phyloP scores from a whole-genome alignment of 1,140 invertebrate species.

The Papilio xuthus region DNA sequence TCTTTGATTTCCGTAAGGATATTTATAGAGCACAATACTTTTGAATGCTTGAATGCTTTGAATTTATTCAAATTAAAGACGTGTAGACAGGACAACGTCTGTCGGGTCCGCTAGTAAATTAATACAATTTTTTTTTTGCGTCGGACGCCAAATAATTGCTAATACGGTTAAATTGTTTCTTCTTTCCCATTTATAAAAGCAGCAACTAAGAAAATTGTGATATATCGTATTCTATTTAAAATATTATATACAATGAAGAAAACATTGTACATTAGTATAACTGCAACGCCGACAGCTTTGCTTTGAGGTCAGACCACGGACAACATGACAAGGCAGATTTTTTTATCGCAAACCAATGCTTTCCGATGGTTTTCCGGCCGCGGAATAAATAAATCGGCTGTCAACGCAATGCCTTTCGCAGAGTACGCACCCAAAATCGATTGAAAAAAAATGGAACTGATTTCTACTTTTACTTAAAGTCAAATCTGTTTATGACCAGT shows the following conservation, averaged over 20 bases:
- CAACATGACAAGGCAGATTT: slow-evolving; percentile 65
- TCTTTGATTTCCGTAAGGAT: background rate
- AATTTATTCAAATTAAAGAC: too few relatives aligned
- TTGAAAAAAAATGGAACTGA: background rate
- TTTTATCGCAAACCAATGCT: slow-evolving; percentile 70
- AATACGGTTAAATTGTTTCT: too few relatives aligned
- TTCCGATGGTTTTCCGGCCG: slow-evolving; percentile 53
- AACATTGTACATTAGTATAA: background rate
- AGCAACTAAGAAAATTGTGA: too few relatives aligned
- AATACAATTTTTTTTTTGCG: too few relatives aligned
- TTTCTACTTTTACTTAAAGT: background rate
- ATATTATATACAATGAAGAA: too few relatives aligned
- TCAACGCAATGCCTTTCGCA: slow-evolving; percentile 52
- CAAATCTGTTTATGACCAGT: background rate
- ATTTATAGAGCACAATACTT: background rate
- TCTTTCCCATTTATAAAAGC: too few relatives aligned
- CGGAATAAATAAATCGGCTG: slow-evolving; percentile 59
- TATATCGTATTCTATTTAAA: too few relatives aligned
- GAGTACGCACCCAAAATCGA: slow-evolving; percentile 44
- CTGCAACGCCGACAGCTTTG: background rate
- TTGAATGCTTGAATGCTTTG: too few relatives aligned
- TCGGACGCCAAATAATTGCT: too few relatives aligned
- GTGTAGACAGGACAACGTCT: too few relatives aligned
- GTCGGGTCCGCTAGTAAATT: too few relatives aligned
- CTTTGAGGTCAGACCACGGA: slow-evolving; percentile 52